These are phyloP conservation scores for Pipistrellus pygmaeus DNA, from an alignment of 2,797 vertebrate species.

Conservation along the genomic window DNA sequence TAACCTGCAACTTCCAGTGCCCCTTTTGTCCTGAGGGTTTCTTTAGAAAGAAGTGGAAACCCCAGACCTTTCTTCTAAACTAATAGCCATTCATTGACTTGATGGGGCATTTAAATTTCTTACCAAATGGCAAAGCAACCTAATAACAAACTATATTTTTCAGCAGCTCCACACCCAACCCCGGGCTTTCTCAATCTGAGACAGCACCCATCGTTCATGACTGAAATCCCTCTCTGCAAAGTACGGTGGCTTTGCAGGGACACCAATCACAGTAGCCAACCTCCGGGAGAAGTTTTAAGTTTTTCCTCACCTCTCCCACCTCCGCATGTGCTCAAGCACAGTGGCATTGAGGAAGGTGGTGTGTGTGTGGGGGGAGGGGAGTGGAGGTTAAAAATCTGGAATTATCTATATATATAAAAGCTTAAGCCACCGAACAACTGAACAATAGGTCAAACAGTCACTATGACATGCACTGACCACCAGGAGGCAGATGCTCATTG, in stretches of 20 bases:
- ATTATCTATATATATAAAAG: too few relatives aligned
- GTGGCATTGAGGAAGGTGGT: background rate
- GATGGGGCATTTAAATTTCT: background rate
- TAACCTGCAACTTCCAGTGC: background rate
- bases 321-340: background rate
- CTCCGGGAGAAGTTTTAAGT: rapidly evolving
- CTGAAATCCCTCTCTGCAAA: background rate
- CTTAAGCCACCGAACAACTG: too few relatives aligned
- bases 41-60: background rate
- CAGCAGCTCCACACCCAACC: background rate
- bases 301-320: background rate
- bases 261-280: rapidly evolving
- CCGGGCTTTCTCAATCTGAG: background rate
- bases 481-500: too few relatives aligned
- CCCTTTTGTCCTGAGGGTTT: background rate
- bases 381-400: background rate
- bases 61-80: background rate
- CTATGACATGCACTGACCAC: too few relatives aligned
- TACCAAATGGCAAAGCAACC: background rate
- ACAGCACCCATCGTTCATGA: background rate
- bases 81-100: background rate
- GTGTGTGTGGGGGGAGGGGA: too few relatives aligned
- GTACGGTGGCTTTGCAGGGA: rapidly evolving
- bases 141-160: background rate
- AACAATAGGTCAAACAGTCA: too few relatives aligned